phyloP scores from a whole-genome alignment of 1,140 invertebrate species.

The Dendrolimus kikuchii region DNA sequence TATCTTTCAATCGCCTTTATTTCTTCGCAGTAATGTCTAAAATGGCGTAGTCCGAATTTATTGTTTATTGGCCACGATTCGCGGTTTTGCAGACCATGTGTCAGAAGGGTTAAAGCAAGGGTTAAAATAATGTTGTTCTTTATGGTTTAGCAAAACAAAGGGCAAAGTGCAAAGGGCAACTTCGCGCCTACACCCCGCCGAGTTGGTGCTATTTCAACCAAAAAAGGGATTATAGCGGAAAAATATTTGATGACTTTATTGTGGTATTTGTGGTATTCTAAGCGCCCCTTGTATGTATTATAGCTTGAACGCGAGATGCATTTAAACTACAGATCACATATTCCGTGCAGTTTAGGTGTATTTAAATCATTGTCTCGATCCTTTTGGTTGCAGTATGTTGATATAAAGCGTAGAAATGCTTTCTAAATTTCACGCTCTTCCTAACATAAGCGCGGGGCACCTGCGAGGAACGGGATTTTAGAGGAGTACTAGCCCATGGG shows the following conservation, averaged over 20 bases:
- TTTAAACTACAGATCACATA: no score
- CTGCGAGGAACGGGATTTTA: no score
- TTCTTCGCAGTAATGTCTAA: constrained; percentile 7
- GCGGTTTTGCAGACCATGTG: constrained; percentile 44
- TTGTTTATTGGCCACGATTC: constrained; percentile 23
- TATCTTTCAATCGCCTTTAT: constrained; percentile 6
- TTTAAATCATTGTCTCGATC: no score
- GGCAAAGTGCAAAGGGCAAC: constrained; percentile 50
- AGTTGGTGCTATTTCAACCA: constrained; percentile 29
- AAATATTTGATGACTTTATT: constrained; percentile 51
- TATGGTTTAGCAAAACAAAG: constrained; percentile 49
- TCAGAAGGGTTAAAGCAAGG: constrained; percentile 50
- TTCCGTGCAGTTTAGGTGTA: no score
- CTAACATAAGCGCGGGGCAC: no score
- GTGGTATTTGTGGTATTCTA: background rate
- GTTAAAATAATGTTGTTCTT: constrained; percentile 55
- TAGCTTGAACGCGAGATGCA: no score
- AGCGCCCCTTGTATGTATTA: no score
- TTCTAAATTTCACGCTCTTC: no score
- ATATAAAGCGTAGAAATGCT: no score
- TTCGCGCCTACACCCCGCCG: constrained; percentile 55
- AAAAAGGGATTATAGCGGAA: constrained; percentile 45
- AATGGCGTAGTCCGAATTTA: constrained; percentile 13
- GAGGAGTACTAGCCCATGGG: no score
- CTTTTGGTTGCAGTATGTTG: no score